Base-by-base conservation (phyloP, 1,140 invertebrate species). In the Cydia strobilella region DNA sequence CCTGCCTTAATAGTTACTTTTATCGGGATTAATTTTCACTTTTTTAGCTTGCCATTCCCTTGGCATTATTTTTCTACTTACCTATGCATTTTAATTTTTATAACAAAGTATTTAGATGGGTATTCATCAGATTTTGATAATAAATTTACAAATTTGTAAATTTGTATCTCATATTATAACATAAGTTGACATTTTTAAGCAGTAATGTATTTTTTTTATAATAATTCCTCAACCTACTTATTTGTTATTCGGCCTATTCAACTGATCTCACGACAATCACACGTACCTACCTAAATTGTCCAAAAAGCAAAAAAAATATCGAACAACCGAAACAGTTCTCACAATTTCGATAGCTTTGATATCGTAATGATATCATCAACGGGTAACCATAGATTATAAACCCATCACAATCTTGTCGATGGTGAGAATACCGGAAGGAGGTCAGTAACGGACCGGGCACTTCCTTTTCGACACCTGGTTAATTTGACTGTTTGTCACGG, bases 401-500 rank as follows among this genome's bases (percentile, higher is more conserved):
- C 63, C n/a, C 63, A 66, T 66, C 63, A 66, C 13, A 27, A 23
- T 59, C 54, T 59, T 59, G 54, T 66, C 63, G 12, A 66, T 35
- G 63, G 15, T 66, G 63, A 66, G 63, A 31, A 31, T 35, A 66
- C 63, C 63, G 63, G 63, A 66, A 66, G 63, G 25, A 66, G 63
- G 63, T 66, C 63, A 35, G 25, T 66, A 66, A 66, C 63, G 63
- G 62, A 18, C 20, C 23, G 23, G 20, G 27, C 27, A 66, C 63
- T 66, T 66, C 63, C 63, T 66, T 66, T 66, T 66, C n/a, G 63
- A 66, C 63, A 66, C 63, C 63, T 66, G 63, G 63, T 31, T 66
- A 66, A 66, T 66, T 59, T 59, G 54, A 23, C 20, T 23, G 20
- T 59, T 59, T 59, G 54, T 59, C 54, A 59, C 54, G 54, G 54